Percentiles rank a stretch among this genome's conserved stretches.
Conservation (phyloP, 2,888 invertebrate genomes). For the Dicranocentrus wangi region DNA sequence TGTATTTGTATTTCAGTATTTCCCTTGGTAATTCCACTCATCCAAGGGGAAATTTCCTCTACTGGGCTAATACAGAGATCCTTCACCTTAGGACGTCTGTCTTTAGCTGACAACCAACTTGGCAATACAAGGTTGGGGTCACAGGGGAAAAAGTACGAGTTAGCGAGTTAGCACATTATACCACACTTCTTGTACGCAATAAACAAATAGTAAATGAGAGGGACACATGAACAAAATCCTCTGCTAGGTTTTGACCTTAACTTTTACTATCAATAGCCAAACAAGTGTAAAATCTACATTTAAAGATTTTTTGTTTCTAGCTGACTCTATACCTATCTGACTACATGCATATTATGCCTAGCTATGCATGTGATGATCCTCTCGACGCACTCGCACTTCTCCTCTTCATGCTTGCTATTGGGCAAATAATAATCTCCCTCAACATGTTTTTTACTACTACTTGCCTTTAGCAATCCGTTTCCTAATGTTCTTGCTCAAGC, state of each 20-base stretch:
- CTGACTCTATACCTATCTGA: too few relatives aligned
- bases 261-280: slow-evolving; percentile 46
- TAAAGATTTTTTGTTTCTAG: too few relatives aligned
- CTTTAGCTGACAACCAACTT: slow-evolving; percentile 39
- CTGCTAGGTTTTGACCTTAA: slow-evolving; percentile 52
- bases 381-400: not conserved
- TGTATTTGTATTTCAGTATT: too few relatives aligned
- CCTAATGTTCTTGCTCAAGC: slow-evolving; percentile 58
- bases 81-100: slow-evolving; percentile 65
- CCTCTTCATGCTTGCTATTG: not conserved
- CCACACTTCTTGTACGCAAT: not conserved
- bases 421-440: slow-evolving; percentile 9
- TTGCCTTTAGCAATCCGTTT: slow-evolving; percentile 45
- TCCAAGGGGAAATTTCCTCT: slow-evolving; percentile 42
- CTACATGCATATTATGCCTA: too few relatives aligned
- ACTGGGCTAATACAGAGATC: slow-evolving; percentile 25
- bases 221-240: slow-evolving; percentile 1
- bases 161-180: not conserved
- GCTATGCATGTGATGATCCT: not conserved
- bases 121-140: slow-evolving; percentile 62
- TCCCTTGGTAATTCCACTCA: too few relatives aligned
- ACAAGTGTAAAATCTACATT: too few relatives aligned
- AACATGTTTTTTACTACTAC: too few relatives aligned
- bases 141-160: not conserved
- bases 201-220: slow-evolving; percentile 1